A percentile compares a stretch with the other conserved stretches of the same genome.
phyloP scores from a whole-genome alignment of 2,888 invertebrate genomes.

The Exocentrus adspersus region DNA sequence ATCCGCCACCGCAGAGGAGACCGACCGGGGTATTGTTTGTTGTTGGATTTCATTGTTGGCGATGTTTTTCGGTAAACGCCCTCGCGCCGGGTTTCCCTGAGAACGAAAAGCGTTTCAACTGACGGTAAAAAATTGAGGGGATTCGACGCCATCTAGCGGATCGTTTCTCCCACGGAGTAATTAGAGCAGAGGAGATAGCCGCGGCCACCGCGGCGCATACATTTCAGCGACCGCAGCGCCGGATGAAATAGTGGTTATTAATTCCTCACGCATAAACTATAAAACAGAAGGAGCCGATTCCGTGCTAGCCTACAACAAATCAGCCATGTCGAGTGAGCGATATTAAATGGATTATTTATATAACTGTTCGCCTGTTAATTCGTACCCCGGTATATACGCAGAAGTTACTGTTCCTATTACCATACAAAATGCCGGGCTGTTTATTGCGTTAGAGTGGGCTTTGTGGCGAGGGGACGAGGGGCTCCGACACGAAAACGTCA shows the following conservation, averaged over 20 bases:
- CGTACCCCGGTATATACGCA: constrained; percentile 48
- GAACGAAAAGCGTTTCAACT: too few relatives aligned
- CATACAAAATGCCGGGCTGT: constrained; percentile 40
- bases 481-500: too few relatives aligned
- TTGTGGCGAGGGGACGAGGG: constrained; percentile 26
- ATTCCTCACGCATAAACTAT: constrained; percentile 50
- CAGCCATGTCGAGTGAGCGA: constrained; percentile 48
- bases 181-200: too few relatives aligned
- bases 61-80: background rate
- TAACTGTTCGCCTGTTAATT: constrained; percentile 52
- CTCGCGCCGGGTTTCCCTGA: background rate
- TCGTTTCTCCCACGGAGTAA: too few relatives aligned
- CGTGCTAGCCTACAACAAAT: constrained; percentile 51
- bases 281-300: constrained; percentile 52
- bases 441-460: constrained; percentile 33
- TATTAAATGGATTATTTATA: constrained; percentile 54
- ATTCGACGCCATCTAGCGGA: too few relatives aligned
- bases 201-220: constrained; percentile 4
- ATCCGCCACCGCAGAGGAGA: constrained; percentile 6
- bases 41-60: background rate
- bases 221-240: background rate
- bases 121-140: too few relatives aligned
- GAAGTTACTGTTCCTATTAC: constrained; percentile 44
- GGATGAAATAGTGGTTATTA: constrained; percentile 37
- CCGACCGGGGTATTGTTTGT: background rate